Evolutionary conservation across 2,888 invertebrate species (phyloP).

Genomic region (Ischnura elegans): DNA sequence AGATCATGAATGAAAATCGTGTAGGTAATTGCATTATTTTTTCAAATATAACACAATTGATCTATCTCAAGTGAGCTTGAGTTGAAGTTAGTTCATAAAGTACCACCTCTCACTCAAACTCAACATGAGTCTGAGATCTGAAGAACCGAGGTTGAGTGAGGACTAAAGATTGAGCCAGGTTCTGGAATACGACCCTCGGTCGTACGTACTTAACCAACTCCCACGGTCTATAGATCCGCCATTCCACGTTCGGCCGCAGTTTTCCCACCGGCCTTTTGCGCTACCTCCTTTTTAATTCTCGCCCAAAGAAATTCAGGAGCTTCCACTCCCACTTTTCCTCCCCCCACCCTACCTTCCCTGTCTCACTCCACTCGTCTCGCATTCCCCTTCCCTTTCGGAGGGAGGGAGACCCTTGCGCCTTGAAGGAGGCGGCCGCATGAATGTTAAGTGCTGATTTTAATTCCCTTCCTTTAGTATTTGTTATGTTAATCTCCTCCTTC

Average conservation of each 20-base stretch:
- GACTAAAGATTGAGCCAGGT: no score
- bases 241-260: neutral
- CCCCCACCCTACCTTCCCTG: neutral
- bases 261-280: neutral
- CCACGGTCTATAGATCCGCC: slow-evolving; percentile 43
- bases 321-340: neutral
- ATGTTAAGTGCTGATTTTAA: slow-evolving; percentile 54
- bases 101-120: no score
- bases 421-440: slow-evolving; percentile 30
- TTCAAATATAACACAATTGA: no score
- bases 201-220: slow-evolving; percentile 25
- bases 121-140: no score
- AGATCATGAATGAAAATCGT: no score
- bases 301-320: slow-evolving; percentile 33
- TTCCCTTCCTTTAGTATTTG: slow-evolving; percentile 48
- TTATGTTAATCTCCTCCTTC: slow-evolving; percentile 42
- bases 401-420: neutral
- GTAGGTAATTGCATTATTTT: no score
- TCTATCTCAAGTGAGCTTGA: no score
- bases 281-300: neutral
- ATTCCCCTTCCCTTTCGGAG: no score
- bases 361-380: neutral
- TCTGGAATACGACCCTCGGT: no score
- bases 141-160: no score
- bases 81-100: no score